Evolutionary conservation across 2,797 vertebrate genomes (phyloP).

Genomic region (Coilia nasus): DNA sequence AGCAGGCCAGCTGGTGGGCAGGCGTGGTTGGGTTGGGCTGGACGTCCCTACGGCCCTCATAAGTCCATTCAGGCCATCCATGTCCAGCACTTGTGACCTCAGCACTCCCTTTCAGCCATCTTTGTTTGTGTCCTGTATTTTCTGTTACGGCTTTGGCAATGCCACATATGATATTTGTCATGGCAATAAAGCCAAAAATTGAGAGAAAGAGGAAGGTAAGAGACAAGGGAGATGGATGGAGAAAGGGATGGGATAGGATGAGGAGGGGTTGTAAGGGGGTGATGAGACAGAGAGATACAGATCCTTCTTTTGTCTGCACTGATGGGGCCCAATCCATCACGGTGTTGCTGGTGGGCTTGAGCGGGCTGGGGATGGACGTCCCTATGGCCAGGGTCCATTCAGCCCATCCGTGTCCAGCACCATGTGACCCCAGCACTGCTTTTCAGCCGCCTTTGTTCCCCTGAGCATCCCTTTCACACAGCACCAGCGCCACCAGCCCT

Average conservation of each 20-base stretch:
- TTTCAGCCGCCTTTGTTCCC: neutral
- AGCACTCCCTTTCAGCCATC: neutral
- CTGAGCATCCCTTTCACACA: neutral
- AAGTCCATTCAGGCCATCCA: neutral
- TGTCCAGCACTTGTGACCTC: neutral
- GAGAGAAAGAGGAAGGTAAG: slow-evolving; percentile 45
- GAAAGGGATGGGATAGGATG: neutral
- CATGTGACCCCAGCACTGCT: no score
- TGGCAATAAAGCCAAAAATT: slow-evolving; percentile 40
- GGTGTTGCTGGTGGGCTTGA: no score
- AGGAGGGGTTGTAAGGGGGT: no score
- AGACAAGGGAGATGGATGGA: neutral
- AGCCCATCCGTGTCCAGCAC: neutral
- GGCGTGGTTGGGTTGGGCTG: no score
- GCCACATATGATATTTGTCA: no score
- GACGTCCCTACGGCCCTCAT: neutral
- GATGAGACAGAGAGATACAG: no score
- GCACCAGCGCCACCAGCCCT: neutral
- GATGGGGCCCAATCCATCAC: slow-evolving; percentile 68
- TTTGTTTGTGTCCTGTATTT: no score
- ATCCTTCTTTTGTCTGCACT: slow-evolving; percentile 34
- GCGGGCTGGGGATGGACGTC: no score
- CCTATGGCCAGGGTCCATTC: neutral
- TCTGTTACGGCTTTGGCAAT: no score
- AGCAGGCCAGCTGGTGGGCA: no score